These are phyloP conservation scores for Romanogobio albipinnatus DNA, from an alignment of 2,113 vertebrate species.

Conservation along the genomic window DNA sequence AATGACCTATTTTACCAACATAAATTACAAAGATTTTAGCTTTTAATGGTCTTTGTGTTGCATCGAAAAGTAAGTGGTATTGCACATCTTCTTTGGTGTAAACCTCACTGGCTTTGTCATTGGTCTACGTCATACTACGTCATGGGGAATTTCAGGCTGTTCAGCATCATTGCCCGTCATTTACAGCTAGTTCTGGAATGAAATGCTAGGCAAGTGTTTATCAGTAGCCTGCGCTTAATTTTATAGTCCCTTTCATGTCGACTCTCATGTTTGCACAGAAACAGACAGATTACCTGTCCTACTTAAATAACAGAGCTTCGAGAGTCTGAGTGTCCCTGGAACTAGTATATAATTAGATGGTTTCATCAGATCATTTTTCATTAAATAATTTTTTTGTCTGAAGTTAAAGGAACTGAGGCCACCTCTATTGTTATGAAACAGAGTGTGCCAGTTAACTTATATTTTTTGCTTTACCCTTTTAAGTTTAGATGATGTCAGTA, in stretches of 20 bases:
- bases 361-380: constrained; percentile 26
- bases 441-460: constrained; percentile 50
- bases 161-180: neutral
- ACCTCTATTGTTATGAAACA: constrained; percentile 35
- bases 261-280: constrained; percentile 16
- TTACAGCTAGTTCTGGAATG: constrained; percentile 18
- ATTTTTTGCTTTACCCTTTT: constrained; percentile 54
- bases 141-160: constrained; percentile 13
- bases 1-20: neutral
- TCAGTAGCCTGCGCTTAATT: constrained; percentile 17
- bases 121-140: neutral
- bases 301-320: constrained; percentile 2
- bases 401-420: constrained; percentile 20
- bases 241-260: constrained; percentile 18
- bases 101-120: constrained; percentile 3
- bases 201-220: constrained; percentile 31
- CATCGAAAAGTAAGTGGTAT: neutral
- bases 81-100: neutral
- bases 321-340: constrained; percentile 15
- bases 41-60: neutral
- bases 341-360: constrained; percentile 17
- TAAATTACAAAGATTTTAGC: neutral
- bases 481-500: constrained; percentile 67
- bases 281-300: constrained; percentile 24
- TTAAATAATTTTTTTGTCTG: constrained; percentile 20